Evolutionary conservation across 2,113 vertebrate genomes (phyloP).

Genomic region (Stegostoma tigrinum): DNA sequence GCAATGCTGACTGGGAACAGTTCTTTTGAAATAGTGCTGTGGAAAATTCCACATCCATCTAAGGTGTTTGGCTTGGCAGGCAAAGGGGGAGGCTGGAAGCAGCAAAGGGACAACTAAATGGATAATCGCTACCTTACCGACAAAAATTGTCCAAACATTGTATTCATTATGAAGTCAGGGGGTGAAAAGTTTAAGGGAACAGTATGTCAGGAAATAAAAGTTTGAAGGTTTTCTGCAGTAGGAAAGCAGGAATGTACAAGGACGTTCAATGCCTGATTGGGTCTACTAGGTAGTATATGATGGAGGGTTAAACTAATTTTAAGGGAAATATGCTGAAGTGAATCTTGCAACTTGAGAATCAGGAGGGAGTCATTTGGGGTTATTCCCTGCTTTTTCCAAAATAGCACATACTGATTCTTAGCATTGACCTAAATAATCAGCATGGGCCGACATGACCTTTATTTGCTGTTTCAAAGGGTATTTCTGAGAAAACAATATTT

Average conservation of each 20-base stretch:
- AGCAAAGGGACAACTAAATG: neutral
- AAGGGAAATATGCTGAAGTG: neutral
- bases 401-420: neutral
- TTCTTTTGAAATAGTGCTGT: too few relatives aligned
- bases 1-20: too few relatives aligned
- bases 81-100: neutral
- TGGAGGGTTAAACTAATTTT: neutral
- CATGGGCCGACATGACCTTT: neutral
- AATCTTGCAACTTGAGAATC: neutral
- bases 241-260: too few relatives aligned
- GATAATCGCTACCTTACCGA: neutral
- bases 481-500: neutral
- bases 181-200: neutral
- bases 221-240: neutral
- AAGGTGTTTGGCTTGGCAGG: neutral
- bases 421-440: neutral
- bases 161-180: neutral
- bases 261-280: too few relatives aligned
- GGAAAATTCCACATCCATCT: too few relatives aligned
- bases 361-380: neutral
- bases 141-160: neutral
- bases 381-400: neutral
- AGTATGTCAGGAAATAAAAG: neutral
- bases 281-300: neutral
- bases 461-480: neutral